Conservation (phyloP, 2,888 invertebrate genomes). For the Cryptosula pallasiana region DNA sequence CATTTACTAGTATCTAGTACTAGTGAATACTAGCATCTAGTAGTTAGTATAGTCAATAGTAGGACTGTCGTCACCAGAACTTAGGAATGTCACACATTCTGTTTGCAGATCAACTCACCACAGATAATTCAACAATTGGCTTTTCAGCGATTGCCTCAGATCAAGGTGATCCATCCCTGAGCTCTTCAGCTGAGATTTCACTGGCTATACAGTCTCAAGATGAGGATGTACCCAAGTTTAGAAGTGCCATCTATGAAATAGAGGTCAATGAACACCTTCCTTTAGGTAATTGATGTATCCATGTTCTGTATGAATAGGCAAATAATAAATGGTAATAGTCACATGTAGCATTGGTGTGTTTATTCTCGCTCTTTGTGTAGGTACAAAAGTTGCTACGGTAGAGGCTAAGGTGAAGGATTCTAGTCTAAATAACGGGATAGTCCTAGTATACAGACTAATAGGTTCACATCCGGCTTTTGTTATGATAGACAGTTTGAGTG, state of each 20-base stretch:
- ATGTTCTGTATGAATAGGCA: background rate
- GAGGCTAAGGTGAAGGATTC: background rate
- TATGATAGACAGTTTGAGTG: background rate
- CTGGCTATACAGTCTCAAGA: background rate
- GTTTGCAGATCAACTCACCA: background rate
- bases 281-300: background rate
- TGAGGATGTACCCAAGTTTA: background rate
- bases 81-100: background rate
- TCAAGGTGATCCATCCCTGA: background rate
- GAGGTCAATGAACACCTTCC: background rate
- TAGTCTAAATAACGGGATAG: background rate
- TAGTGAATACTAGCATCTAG: background rate
- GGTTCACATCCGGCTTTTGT: conserved; percentile 2
- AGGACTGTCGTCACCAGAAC: too few relatives aligned
- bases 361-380: too few relatives aligned
- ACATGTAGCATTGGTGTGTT: too few relatives aligned
- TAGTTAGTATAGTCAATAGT: too few relatives aligned
- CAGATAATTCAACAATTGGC: background rate
- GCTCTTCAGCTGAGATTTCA: background rate
- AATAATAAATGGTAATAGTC: too few relatives aligned
- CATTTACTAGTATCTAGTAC: background rate
- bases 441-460: background rate
- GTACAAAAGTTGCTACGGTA: conserved; percentile 16
- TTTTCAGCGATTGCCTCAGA: background rate
- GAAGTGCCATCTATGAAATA: background rate